These are phyloP conservation scores for Odiellus spinosus DNA, from an alignment of 2,888 invertebrate genomes.

Conservation along the genomic window DNA sequence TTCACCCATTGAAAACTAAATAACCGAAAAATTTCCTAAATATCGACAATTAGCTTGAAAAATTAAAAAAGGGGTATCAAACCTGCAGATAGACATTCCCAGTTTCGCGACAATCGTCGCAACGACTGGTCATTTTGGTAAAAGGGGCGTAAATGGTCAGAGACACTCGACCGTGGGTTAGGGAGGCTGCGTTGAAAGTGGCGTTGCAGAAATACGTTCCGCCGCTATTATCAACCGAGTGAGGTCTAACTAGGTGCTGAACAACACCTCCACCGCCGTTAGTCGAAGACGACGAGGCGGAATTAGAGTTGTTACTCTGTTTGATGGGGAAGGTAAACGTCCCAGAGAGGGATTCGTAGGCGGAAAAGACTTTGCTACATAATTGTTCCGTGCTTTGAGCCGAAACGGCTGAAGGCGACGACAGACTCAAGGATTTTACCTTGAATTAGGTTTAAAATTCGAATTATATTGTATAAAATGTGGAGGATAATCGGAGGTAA, in stretches of 20 bases:
- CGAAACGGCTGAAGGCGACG: slow-evolving; percentile 10
- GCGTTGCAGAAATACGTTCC: slow-evolving; percentile 19
- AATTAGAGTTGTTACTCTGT: no score
- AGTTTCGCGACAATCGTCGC: slow-evolving; percentile 12
- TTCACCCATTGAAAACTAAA: no score
- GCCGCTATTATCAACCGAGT: slow-evolving; percentile 7
- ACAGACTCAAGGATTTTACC: no score
- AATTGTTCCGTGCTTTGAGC: slow-evolving; percentile 14
- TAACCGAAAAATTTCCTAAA: no score
- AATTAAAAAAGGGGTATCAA: slow-evolving; percentile 7
- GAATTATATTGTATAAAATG: no score
- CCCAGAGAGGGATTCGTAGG: no score
- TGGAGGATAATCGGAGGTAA: no score
- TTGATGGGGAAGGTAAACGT: no score
- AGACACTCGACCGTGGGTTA: slow-evolving; percentile 22
- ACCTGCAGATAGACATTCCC: slow-evolving; percentile 13
- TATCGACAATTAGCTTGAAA: slow-evolving; percentile 2
- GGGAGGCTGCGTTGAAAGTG: slow-evolving; percentile 21
- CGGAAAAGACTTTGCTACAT: slow-evolving; percentile 11
- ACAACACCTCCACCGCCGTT: slow-evolving; percentile 13
- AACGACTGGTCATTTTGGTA: slow-evolving; percentile 11
- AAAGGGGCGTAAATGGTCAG: slow-evolving; percentile 21
- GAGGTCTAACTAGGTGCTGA: slow-evolving; percentile 10
- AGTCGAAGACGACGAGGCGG: no score
- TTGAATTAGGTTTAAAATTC: no score